Percentiles rank a stretch among this genome's conserved stretches.
phyloP scores from a whole-genome alignment of 2,888 invertebrate genomes.

The Cephus nigrinus region DNA sequence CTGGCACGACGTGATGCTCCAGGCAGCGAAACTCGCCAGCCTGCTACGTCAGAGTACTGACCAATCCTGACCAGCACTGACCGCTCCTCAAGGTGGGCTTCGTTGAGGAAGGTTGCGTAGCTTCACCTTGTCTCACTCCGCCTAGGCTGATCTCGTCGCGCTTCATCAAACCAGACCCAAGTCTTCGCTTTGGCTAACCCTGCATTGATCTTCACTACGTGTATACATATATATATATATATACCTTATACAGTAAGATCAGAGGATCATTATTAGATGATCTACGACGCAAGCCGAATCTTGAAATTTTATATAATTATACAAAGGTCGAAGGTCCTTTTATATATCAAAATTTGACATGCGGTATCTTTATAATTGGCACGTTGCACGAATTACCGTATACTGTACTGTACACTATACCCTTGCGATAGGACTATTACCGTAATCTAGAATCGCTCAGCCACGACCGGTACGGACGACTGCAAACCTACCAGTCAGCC shows the following conservation, averaged over 20 bases:
- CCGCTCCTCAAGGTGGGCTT: slow-evolving; percentile 28
- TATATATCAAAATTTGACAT: background rate
- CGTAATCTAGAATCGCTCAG: background rate
- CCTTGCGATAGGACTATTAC: background rate
- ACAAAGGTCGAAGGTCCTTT: background rate
- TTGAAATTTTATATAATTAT: background rate
- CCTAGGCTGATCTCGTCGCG: background rate
- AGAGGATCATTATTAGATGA: background rate
- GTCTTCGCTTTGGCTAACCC: background rate
- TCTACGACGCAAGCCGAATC: background rate
- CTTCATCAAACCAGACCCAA: background rate
- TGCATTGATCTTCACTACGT: background rate
- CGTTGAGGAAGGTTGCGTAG: slow-evolving; percentile 28
- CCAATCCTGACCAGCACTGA: background rate
- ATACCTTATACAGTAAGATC: background rate
- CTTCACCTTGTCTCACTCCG: background rate
- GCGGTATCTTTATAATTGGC: background rate
- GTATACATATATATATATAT: background rate
- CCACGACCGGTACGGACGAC: background rate
- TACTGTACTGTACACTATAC: background rate
- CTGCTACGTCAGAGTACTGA: slow-evolving; percentile 30
- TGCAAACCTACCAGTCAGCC: background rate
- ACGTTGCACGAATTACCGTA: background rate
- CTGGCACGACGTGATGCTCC: slow-evolving; percentile 21
- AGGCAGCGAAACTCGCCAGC: slow-evolving; percentile 23